Conservation (phyloP, 1,140 invertebrate genomes). For the Polypedilum vanderplanki region DNA sequence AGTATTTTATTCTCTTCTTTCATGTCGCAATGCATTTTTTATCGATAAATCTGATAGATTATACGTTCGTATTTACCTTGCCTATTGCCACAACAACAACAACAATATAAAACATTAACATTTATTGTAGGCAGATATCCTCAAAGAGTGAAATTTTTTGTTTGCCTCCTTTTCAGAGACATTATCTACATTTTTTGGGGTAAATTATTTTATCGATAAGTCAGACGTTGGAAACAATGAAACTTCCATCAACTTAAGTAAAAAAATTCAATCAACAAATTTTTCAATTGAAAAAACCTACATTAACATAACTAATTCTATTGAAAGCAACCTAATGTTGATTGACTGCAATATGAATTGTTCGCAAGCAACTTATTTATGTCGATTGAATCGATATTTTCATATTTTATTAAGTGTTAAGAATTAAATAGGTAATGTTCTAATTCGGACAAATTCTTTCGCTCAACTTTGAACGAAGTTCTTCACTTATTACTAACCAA, state of each 20-base stretch:
- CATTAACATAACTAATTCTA: background rate
- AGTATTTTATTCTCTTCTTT: background rate
- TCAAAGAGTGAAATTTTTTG: too few species aligned
- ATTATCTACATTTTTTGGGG: background rate
- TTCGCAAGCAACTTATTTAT: too few species aligned
- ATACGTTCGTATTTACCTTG: background rate
- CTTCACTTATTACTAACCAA: too few species aligned
- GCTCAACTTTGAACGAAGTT: too few species aligned
- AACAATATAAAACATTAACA: background rate
- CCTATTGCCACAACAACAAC: slow-evolving; percentile 2
- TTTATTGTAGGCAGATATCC: too few species aligned
- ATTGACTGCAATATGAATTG: too few species aligned
- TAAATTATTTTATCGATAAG: background rate
- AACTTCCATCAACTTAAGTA: background rate
- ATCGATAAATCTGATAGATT: slow-evolving; percentile 2
- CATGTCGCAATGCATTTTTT: background rate
- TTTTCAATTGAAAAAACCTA: background rate
- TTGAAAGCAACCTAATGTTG: too few species aligned
- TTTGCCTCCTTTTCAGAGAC: too few species aligned
- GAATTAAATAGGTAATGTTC: too few species aligned
- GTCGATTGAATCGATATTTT: too few species aligned
- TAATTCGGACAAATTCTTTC: too few species aligned
- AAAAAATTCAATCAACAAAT: background rate
- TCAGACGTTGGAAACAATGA: background rate
- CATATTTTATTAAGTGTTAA: too few species aligned